Conservation (phyloP, 2,113 vertebrate species). For the Melanocharis versteri region DNA sequence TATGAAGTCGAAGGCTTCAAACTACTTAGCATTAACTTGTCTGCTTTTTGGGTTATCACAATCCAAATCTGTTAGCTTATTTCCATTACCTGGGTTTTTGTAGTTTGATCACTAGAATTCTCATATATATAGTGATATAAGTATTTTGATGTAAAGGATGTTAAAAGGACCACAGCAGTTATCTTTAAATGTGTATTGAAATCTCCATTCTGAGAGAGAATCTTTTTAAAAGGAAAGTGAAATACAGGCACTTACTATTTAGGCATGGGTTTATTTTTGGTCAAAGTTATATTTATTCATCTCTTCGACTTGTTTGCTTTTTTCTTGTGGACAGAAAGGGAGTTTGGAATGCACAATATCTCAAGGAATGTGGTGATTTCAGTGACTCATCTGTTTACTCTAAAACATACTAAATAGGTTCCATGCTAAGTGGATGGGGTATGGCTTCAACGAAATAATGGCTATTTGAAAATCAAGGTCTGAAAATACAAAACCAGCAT, state of each 20-base stretch:
- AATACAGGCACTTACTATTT: background rate
- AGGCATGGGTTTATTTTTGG: background rate
- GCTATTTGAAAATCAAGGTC: background rate
- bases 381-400: slow-evolving; percentile 14
- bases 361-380: background rate
- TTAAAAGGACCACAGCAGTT: background rate
- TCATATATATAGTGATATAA: background rate
- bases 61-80: background rate
- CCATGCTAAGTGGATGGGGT: background rate
- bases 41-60: background rate
- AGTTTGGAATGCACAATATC: background rate
- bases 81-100: background rate
- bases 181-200: background rate
- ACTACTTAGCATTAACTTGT: background rate
- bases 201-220: background rate
- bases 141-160: background rate
- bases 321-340: background rate
- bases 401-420: background rate
- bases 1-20: background rate
- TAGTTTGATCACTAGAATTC: background rate
- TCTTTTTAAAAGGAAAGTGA: background rate
- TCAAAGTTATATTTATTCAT: background rate
- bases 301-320: background rate
- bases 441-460: background rate
- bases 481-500: background rate